phyloP scores from a whole-genome alignment of 2,797 vertebrate species.

The Leptodactylus fallax region DNA sequence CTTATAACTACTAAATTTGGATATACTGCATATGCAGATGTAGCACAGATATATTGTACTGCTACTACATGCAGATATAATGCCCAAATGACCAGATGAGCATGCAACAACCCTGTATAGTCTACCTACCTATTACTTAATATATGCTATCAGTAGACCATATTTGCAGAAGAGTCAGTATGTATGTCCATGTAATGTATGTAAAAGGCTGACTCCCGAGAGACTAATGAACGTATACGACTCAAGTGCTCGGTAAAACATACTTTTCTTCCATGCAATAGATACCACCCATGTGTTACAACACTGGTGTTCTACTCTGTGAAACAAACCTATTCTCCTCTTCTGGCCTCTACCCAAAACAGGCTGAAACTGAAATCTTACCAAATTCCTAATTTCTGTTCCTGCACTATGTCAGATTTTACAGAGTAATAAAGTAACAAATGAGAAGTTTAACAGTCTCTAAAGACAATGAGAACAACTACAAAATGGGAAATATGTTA shows the following conservation, averaged over 20 bases:
- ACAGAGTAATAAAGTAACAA: conserved; percentile 40
- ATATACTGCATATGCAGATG: too few species aligned
- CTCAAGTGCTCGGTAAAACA: neutral
- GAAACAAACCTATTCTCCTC: conserved; percentile 25
- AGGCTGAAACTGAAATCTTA: conserved; percentile 40
- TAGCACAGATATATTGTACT: too few species aligned
- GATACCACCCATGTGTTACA: conserved; percentile 46
- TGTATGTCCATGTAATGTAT: neutral
- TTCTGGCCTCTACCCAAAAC: conserved; percentile 47
- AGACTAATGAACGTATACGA: neutral
- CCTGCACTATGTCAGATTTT: conserved; percentile 51
- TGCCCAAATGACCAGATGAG: too few species aligned
- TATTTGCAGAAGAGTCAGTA: neutral
- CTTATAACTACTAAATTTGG: too few species aligned
- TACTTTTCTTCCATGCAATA: neutral
- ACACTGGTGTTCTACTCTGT: conserved; percentile 22
- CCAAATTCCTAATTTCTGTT: conserved; percentile 33
- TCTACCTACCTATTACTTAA: too few species aligned
- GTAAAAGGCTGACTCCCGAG: too few species aligned
- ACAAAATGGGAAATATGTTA: neutral
- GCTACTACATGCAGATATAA: too few species aligned
- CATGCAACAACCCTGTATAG: too few species aligned
- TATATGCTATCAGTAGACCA: too few species aligned
- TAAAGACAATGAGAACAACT: neutral
- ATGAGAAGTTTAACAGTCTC: conserved; percentile 33